Evolutionary conservation across 1,140 invertebrate species (phyloP), one percentile per base, ranked within the genome.

Genomic region (Octopus sinensis): DNA sequence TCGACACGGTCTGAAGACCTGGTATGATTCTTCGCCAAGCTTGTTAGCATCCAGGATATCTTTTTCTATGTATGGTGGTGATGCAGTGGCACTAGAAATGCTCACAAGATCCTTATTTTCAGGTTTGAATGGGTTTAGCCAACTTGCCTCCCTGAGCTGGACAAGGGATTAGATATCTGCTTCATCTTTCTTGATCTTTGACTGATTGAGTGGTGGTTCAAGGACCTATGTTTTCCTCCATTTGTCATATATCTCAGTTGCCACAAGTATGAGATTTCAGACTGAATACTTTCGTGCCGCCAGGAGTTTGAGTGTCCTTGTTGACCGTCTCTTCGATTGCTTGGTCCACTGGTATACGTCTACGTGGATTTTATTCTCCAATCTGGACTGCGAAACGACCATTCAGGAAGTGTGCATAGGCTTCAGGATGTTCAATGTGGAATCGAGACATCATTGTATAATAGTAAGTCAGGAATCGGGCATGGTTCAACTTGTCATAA

Each of bases 121-220:
- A 9, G 56, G 56, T n/a, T 51, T 30, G 76, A 83, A 83, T 56
- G 82, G 82, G 54, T 83, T 81, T 52, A 68, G 13, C 83, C 78
- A 79, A 17, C 56, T 62, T 43, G 56, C 52, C 62, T 83, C 43
- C 43, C 79, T 12, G 4, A 75, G 23, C 6, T 30, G 17, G 9
- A 79, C 73, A 10, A 81, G 6, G 54, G 77, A 71, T 76, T 73
- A 17, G n/a, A 83, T 73, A 77, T 23, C 71, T 5, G 54, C 30
- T 53, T 83, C 82, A 76, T 83, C 80, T 13, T 13, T 73, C 51
- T 77, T 51, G n/a, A 82, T 83, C 76, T 77, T 73, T 30, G 80
- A 17, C 9, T 12, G 5, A n/a, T 77, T 13, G 0, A 80, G 68
- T 51, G 23, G 52, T 78, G 81, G 53, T 17, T 62, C 7, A 52